Base-by-base conservation (phyloP, 1,140 invertebrate species). In the Drosophila repletoides region DNA sequence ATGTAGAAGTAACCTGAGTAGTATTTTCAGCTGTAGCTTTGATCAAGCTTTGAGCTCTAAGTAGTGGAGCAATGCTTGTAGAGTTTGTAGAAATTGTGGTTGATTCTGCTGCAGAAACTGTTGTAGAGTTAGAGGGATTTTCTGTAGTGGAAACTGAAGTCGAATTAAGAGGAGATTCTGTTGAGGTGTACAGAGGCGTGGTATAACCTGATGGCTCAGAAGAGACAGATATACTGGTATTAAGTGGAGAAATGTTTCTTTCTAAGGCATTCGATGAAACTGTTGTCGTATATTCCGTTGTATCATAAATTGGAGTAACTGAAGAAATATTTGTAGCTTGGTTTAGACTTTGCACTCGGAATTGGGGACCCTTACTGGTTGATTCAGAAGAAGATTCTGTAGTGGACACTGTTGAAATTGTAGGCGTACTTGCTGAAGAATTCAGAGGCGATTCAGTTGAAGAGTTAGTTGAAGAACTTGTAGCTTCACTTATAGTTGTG, bases 221-320 rank as follows among this genome's bases (percentile, higher is more conserved):
- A n/a, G n/a, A n/a, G n/a, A n/a, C n/a, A n/a, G n/a, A n/a, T n/a
- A 10, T 9, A 7, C 22, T 12, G 40, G 34, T 58, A 46, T 52
- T 2, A n/a, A 10, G 3, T n/a, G n/a, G n/a, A n/a, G n/a, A n/a
- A n/a, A n/a, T n/a, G n/a, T n/a, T n/a, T 33, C n/a, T 9, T n/a
- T n/a, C n/a, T n/a, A n/a, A n/a, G n/a, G 12, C 1, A 17, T 9
- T 41, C 2, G 45, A 29, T 10, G 9, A n/a, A n/a, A n/a, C n/a
- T n/a, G n/a, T n/a, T n/a, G n/a, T n/a, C n/a, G n/a, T n/a, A n/a
- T n/a, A n/a, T n/a, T n/a, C n/a, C n/a, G n/a, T n/a, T n/a, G n/a
- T n/a, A n/a, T n/a, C n/a, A n/a, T n/a, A n/a, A n/a, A n/a, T n/a
- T n/a, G n/a, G n/a, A n/a, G n/a, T n/a, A n/a, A n/a, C n/a, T n/a